Evolutionary conservation across 2,113 vertebrate species (phyloP).

Genomic region (Alexandromys fortis): DNA sequence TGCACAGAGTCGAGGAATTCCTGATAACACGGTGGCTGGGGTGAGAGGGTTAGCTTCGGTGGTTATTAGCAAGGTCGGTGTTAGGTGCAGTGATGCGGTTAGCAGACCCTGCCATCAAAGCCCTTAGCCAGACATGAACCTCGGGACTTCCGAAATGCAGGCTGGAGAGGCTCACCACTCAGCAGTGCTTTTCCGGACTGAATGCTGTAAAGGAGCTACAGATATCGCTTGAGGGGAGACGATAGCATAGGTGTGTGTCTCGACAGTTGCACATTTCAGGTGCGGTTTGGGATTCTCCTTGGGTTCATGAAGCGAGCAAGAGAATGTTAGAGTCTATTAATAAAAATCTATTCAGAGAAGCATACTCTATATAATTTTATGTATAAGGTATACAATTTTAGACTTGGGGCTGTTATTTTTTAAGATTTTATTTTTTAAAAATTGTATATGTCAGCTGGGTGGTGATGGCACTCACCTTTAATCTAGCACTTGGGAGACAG

Average conservation of each 20-base stretch:
- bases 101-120: slow-evolving; percentile 66
- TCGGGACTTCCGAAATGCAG: background rate
- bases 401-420: background rate
- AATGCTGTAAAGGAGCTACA: background rate
- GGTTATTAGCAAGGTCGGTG: slow-evolving; percentile 83
- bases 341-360: background rate
- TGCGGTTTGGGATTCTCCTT: background rate
- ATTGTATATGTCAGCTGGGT: background rate
- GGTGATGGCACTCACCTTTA: background rate
- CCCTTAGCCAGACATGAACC: slow-evolving; percentile 51
- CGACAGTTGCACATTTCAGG: background rate
- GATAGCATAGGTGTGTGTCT: background rate
- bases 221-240: background rate
- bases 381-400: background rate
- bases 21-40: slow-evolving; percentile 78
- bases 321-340: background rate
- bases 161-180: background rate
- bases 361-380: background rate
- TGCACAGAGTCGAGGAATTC: slow-evolving; percentile 85
- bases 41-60: slow-evolving; percentile 80
- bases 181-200: background rate
- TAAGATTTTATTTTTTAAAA: background rate
- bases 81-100: slow-evolving; percentile 45
- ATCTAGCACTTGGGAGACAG: background rate
- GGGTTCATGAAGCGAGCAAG: background rate